Evolutionary conservation across 2,113 vertebrate genomes (phyloP).

Genomic region (Psephotus haematonotus): DNA sequence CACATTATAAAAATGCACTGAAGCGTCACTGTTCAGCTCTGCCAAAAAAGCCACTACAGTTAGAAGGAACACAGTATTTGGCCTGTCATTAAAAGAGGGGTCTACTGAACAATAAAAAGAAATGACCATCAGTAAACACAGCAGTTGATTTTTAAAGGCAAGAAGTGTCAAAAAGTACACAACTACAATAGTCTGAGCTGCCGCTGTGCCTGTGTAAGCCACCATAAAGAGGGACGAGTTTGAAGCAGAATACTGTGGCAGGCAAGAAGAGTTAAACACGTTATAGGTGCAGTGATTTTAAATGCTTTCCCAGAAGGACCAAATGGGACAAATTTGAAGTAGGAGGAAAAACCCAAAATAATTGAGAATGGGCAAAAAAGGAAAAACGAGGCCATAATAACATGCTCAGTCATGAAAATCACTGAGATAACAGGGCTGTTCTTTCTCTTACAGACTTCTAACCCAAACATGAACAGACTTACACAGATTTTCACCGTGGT

Average conservation of each 20-base stretch:
- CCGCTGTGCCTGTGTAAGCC: neutral
- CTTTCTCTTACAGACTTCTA: neutral
- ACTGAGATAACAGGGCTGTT: neutral
- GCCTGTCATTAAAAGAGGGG: neutral
- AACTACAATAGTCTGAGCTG: neutral
- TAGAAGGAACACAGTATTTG: neutral
- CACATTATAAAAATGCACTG: conserved; percentile 20
- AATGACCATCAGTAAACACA: neutral
- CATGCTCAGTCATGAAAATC: neutral
- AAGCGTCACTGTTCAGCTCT: neutral
- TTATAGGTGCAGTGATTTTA: neutral
- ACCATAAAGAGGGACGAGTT: neutral
- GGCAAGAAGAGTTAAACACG: neutral
- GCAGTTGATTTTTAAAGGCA: neutral
- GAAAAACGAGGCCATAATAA: neutral
- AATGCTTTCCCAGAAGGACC: neutral
- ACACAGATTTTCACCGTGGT: neutral
- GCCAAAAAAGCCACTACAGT: neutral
- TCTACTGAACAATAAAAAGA: neutral
- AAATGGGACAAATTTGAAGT: neutral
- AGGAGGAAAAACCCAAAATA: neutral
- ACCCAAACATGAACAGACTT: neutral
- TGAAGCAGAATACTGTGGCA: neutral
- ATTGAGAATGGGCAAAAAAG: neutral
- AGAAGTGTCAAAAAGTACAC: neutral